Percentiles rank a stretch among this genome's conserved stretches.
Conservation (phyloP, 2,113 vertebrate genomes). For the Eubucco bourcierii region DNA sequence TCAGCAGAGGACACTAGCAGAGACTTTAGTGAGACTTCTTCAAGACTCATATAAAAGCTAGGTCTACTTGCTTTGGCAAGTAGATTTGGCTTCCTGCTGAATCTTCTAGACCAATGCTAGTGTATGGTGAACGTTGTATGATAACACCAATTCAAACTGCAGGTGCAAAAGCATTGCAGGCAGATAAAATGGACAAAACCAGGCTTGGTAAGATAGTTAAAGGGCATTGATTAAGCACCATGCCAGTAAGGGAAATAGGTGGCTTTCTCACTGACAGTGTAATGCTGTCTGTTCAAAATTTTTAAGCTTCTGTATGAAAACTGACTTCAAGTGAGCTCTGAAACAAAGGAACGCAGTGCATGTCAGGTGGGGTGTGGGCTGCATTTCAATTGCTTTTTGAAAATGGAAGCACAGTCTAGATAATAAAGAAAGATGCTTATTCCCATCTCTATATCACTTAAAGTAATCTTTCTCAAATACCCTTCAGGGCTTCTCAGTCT, state of each 20-base stretch:
- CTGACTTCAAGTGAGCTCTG: background rate
- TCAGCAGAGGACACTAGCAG: background rate
- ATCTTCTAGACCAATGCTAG: background rate
- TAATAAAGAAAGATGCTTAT: background rate
- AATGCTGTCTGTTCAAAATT: background rate
- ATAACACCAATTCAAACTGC: background rate
- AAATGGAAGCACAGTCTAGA: background rate
- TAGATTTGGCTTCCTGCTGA: background rate
- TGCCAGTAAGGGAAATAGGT: background rate
- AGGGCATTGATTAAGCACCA: background rate
- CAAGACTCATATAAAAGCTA: background rate
- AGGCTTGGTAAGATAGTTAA: background rate
- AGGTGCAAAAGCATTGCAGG: background rate
- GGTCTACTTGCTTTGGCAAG: background rate
- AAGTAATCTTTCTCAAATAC: background rate
- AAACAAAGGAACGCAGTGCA: background rate
- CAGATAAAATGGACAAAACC: background rate
- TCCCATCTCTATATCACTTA: background rate
- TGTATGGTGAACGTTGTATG: background rate
- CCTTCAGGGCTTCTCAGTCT: background rate
- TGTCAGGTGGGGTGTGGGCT: background rate
- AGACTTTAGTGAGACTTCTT: background rate
- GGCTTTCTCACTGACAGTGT: background rate
- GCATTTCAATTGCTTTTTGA: background rate
- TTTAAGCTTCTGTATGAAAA: background rate